These are phyloP conservation scores for Agrotis ipsilon DNA, from an alignment of 2,888 invertebrate genomes.

Conservation along the genomic window DNA sequence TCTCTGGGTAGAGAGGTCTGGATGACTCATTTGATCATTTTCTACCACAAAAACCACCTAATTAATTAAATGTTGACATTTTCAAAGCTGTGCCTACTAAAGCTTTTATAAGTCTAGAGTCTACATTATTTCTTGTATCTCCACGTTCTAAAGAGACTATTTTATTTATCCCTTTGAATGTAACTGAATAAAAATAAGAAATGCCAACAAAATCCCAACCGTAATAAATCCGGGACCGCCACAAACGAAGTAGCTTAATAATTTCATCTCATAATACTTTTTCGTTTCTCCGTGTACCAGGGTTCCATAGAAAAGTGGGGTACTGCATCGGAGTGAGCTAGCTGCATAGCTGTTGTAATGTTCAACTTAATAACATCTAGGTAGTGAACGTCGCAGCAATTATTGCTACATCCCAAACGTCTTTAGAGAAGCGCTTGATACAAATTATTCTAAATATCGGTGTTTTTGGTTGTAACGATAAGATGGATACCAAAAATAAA, in stretches of 20 bases:
- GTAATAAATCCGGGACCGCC: slow-evolving; percentile 58
- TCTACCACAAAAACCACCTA: background rate
- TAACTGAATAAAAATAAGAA: slow-evolving; percentile 38
- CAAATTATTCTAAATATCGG: slow-evolving; percentile 49
- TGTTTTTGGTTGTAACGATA: background rate
- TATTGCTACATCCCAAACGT: slow-evolving; percentile 79
- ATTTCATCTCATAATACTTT: slow-evolving; percentile 67
- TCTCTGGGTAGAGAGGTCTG: too few species aligned
- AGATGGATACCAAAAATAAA: background rate
- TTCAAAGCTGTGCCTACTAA: background rate
- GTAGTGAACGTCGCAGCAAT: slow-evolving; percentile 79
- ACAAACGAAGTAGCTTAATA: slow-evolving; percentile 67
- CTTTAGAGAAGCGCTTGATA: slow-evolving; percentile 65
- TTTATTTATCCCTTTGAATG: slow-evolving; percentile 39
- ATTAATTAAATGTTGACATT: background rate
- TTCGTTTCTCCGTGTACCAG: slow-evolving; percentile 60
- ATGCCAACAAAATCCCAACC: slow-evolving; percentile 34
- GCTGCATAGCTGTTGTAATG: slow-evolving; percentile 72
- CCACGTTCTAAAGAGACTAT: background rate
- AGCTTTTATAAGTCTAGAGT: background rate
- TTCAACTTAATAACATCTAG: slow-evolving; percentile 80
- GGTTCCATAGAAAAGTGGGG: slow-evolving; percentile 45
- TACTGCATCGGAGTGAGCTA: slow-evolving; percentile 62
- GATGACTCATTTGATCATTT: too few species aligned
- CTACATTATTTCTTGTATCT: background rate